phyloP scores from a whole-genome alignment of 2,113 vertebrate genomes.

The Mola mola region DNA sequence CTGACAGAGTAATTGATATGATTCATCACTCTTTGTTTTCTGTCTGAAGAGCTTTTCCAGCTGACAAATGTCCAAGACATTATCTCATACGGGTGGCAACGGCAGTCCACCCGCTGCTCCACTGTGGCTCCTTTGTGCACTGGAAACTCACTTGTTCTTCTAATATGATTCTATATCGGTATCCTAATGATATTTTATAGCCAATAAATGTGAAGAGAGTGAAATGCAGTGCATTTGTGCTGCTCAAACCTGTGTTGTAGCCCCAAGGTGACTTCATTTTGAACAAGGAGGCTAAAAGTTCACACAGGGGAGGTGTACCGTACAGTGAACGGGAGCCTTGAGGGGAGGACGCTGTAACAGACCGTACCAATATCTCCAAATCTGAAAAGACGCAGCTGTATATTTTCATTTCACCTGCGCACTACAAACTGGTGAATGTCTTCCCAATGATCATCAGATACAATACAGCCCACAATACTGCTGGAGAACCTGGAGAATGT shows the following conservation, averaged over 20 bases:
- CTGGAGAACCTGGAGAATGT: slow-evolving; percentile 13
- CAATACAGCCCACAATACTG: slow-evolving; percentile 17
- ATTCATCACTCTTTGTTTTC: slow-evolving; percentile 44
- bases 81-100: slow-evolving; percentile 47
- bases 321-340: slow-evolving; percentile 10
- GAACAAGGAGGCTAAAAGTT: slow-evolving; percentile 30
- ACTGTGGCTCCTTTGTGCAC: slow-evolving; percentile 22
- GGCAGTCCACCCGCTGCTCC: slow-evolving; percentile 46
- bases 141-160: slow-evolving; percentile 51
- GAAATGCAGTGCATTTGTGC: slow-evolving; percentile 35
- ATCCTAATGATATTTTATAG: slow-evolving; percentile 73
- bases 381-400: slow-evolving; percentile 15
- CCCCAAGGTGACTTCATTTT: slow-evolving; percentile 47
- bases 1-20: slow-evolving; percentile 22
- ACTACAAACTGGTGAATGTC: slow-evolving; percentile 19
- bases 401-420: slow-evolving; percentile 20
- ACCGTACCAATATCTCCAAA: slow-evolving; percentile 1
- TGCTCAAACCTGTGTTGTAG: slow-evolving; percentile 35
- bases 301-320: not conserved
- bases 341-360: not conserved
- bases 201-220: slow-evolving; percentile 16
- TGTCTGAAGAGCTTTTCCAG: slow-evolving; percentile 8
- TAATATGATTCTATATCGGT: slow-evolving; percentile 53
- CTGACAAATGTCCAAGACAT: slow-evolving; percentile 49
- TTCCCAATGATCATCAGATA: slow-evolving; percentile 5